Evolutionary conservation across 2,113 vertebrate species (phyloP), one percentile per base, ranked within the genome.

Genomic region (Marmota flaviventris): DNA sequence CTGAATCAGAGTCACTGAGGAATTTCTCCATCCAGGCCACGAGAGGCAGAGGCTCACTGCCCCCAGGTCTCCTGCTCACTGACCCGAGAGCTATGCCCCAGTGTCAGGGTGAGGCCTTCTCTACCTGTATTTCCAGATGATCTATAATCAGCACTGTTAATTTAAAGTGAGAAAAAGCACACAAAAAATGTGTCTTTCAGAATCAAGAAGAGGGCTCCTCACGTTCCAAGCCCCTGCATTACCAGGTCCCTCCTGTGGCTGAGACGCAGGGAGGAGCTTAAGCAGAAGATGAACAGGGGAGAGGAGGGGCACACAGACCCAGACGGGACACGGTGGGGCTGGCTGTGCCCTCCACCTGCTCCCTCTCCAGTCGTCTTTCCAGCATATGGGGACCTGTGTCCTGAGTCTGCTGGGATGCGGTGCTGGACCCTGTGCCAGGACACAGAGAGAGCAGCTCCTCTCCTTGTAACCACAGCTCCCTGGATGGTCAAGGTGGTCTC

Each of bases 1-100:
- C 3, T 5, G 39, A 34, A 8, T 13, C 25, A 2, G 90, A 69
- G 48, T 12, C 37, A 70, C 1, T 29, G 9, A 29, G 27, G 12
- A 2, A 20, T 5, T 2, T 24, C 70, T 42, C 39, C 10, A 0
- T 8, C 24, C 8, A 37, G 39, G 27, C 45, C 29, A 17, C 6
- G 20, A 16, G 45, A 1, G 63, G 16, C 63, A 14, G 53, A 51
- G 53, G 16, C 22, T 5, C 42, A 4, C 0, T 13, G 37, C n/a
- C 37, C 76, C 56, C 0, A 4, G 2, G 58, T 32, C n/a, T 24
- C 27, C 18, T 9, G 61, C 18, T 45, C 27, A 2, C 9, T 22
- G 39, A 37, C 29, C 12, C 5, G 29, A 34, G 13, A 13, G 32
- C 78, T 25, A 4, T 0, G 3, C 14, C 56, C 13, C 5, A n/a